Evolutionary conservation across 92 coral and sea anemone species (phyloP).

Genomic region (Chrysogorgia sp.): DNA sequence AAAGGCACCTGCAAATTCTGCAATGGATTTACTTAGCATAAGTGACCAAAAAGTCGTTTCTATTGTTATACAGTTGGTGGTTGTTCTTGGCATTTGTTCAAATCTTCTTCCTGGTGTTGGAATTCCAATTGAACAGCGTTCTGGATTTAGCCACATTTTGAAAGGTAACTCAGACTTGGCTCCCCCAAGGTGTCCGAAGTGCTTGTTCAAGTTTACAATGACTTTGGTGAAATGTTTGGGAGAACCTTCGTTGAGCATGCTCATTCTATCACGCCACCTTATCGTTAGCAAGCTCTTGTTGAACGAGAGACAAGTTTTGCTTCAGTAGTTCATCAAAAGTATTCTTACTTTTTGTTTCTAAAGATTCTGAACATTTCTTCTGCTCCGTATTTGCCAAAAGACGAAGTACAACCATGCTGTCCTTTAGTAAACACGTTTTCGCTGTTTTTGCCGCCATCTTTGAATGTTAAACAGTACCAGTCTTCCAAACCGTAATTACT

Average conservation of each 20-base stretch:
- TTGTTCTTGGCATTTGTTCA: constrained; percentile 80
- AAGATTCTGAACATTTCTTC: too few relatives aligned
- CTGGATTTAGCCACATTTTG: constrained; percentile 71
- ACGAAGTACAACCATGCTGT: too few relatives aligned
- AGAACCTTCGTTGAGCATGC: constrained; percentile 70
- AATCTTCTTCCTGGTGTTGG: constrained; percentile 86
- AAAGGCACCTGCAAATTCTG: too few relatives aligned
- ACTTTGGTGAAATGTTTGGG: constrained; percentile 65
- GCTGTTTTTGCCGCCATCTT: too few relatives aligned
- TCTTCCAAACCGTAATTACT: too few relatives aligned
- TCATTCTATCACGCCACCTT: constrained; percentile 83
- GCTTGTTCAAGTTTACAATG: constrained; percentile 64
- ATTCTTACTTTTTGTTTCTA: too few relatives aligned
- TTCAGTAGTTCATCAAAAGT: too few relatives aligned
- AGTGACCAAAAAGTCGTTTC: constrained; percentile 74
- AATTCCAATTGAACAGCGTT: constrained; percentile 75
- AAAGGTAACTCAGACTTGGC: constrained; percentile 20
- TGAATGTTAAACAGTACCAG: too few relatives aligned
- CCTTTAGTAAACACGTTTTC: too few relatives aligned
- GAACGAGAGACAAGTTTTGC: too few relatives aligned
- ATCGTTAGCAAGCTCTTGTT: too few relatives aligned
- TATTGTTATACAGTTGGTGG: constrained; percentile 79
- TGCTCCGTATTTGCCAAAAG: too few relatives aligned
- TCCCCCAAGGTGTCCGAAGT: constrained; percentile 63
- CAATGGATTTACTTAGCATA: constrained; percentile 70